Percentiles rank a stretch among this genome's conserved stretches.
Evolutionary conservation across 2,113 vertebrate species (phyloP).

Genomic region (Hippocampus guttulatus): DNA sequence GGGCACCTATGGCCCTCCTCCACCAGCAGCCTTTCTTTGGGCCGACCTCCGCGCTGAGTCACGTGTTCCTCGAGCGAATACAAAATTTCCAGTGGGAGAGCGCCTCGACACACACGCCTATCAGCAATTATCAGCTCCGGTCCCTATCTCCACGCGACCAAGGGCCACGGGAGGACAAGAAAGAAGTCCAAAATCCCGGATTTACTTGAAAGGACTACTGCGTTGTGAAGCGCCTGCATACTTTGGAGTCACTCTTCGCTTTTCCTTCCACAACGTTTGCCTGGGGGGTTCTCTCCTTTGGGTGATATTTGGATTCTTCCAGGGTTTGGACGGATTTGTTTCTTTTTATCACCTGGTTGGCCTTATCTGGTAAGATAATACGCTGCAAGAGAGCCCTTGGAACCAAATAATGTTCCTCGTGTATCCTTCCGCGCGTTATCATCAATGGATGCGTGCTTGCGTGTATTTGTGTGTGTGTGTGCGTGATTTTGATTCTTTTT

Average conservation of each 20-base stretch:
- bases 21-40: conserved; percentile 7
- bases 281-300: conserved; percentile 14
- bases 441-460: conserved; percentile 42
- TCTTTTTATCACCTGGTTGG: conserved; percentile 47
- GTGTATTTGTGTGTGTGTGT: not conserved
- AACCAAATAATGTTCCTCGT: conserved; percentile 45
- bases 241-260: not conserved
- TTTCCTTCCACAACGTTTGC: conserved; percentile 5
- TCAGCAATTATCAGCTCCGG: conserved; percentile 68
- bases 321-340: conserved; percentile 43
- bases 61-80: conserved; percentile 74
- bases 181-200: not conserved
- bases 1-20: conserved; percentile 3
- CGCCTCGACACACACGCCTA: conserved; percentile 63
- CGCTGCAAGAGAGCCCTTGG: conserved; percentile 47
- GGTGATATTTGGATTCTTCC: conserved; percentile 8
- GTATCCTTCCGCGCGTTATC: conserved; percentile 24
- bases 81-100: conserved; percentile 65
- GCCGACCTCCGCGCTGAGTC: conserved; percentile 69
- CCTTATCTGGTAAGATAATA: conserved; percentile 80
- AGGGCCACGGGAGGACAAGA: not conserved
- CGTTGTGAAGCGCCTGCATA: not conserved
- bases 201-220: conserved; percentile 29
- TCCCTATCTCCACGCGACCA: conserved; percentile 30
- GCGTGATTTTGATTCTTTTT: not conserved